Base-by-base conservation (phyloP, 2,797 vertebrate species). In the Danio aesculapii region DNA sequence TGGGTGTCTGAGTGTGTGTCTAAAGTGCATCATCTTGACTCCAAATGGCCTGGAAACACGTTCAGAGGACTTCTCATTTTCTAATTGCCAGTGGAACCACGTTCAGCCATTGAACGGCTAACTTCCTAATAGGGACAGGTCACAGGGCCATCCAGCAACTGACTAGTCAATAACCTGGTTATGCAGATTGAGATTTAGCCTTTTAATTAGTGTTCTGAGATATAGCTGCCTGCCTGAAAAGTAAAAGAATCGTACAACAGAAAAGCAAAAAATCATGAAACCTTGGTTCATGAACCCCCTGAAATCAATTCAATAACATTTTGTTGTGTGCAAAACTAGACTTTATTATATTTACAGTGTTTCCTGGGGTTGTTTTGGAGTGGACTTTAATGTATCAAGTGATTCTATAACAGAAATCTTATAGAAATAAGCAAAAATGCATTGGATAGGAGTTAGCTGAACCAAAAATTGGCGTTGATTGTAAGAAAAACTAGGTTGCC, bases 11-110 rank as follows among this genome's bases (percentile, higher is more conserved):
- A 75, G 49, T 49, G 50, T 62, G 44, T 43, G 79, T 75, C 41
- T 66, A 46, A 55, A 79, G 71, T 68, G 64, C 64, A 57, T 55
- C 55, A 80, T 75, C 73, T 75, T 61, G 55, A 81, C 71, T 75
- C 46, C 64, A 75, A 69, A 75, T 69, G 72, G 55, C 79, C 55
- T 49, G 63, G 63, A 67, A 58, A 75, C 49, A 5, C 41, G 13
- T 41, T 64, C 59, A 57, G 61, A 16, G 19, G 64, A 68, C 47
- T 70, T 21, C 14, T 52, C 21, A 17, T 79, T 61, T 70, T 53
- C 21, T 61, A 61, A 58, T 79, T 47, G 66, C 17, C 52, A 50
- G 44, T 61, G 44, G 21, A 44, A 55, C n/a, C 53, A 6, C 17
- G 64, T 59, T 69, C n/a, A 2, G 44, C 21, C 44, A n/a, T n/a